Evolutionary conservation across 1,140 invertebrate genomes (phyloP), one percentile per base, ranked within the genome.

Genomic region (Brachionus rubens): DNA sequence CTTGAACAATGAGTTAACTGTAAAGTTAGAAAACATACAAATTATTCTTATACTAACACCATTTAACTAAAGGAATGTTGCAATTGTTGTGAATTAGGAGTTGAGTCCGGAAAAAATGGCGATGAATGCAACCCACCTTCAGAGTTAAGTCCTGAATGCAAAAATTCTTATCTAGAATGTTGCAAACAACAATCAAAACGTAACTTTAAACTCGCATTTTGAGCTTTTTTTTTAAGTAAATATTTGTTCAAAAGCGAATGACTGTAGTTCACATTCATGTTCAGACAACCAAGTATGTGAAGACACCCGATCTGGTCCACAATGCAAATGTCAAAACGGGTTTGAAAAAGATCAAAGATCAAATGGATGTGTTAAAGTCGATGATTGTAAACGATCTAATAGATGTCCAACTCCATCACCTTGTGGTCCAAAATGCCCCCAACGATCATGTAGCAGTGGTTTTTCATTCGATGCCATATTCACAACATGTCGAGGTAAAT

Each of bases 301-400:
- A n/a, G 36, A 46, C 26, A 48, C 48, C 12, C 36, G 14, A 19
- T 43, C 46, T 3, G 46, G 40, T 24, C 52, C 52, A 28, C 28
- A 56, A n/a, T 76, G 48, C 16, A 76, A 54, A 41, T 76, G 72
- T 33, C 72, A 28, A 1, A 40, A 28, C 40, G 72, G 52, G 10
- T 76, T 46, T 12, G 50, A 48, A 7, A 24, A 24, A 33, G 48
- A 54, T 33, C 50, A 41, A 6, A n/a, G 16, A 28, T 40, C 72
- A 10, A 76, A 76, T 14, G 16, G 16, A 26, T 76, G 52, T 65
- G 77, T 79, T n/a, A 86, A 88, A 80, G 80, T 87, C 24, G 84
- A 88, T 78, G 87, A 88, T 77, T 88, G 87, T 80, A 79, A 83
- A 72, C 81, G 82, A 30, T 80, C 79, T 30, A 82, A 87, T 79